A percentile compares a stretch with the other conserved stretches of the same genome.
These are phyloP conservation scores for Himantopus leucocephalus DNA, from an alignment of 2,113 vertebrate genomes.

Conservation along the genomic window DNA sequence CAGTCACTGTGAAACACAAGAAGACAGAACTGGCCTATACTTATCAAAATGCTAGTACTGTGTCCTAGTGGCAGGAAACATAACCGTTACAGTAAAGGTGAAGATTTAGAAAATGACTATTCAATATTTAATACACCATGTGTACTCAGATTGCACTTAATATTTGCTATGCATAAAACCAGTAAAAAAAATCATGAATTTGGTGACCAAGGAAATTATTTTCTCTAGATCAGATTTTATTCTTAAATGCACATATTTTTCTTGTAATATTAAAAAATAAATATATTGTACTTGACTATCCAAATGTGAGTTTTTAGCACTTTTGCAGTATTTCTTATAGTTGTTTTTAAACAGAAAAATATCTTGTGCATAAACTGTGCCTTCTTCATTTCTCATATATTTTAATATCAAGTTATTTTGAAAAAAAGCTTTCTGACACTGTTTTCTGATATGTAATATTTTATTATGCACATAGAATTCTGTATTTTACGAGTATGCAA, in stretches of 20 bases:
- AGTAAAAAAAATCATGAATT: not conserved
- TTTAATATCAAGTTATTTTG: not conserved
- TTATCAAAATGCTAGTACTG: not conserved
- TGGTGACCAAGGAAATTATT: not conserved
- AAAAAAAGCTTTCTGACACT: not conserved
- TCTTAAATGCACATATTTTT: not conserved
- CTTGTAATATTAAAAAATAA: not conserved
- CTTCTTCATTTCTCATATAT: not conserved
- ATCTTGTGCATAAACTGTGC: rapidly evolving
- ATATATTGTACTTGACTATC: not conserved
- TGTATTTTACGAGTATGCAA: not conserved
- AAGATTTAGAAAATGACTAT: not conserved
- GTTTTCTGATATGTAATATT: not conserved
- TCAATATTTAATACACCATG: not conserved
- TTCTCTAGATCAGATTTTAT: not conserved
- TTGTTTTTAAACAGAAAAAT: not conserved
- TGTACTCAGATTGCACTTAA: not conserved
- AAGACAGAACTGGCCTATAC: not conserved
- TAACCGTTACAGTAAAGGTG: not conserved
- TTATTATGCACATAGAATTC: not conserved
- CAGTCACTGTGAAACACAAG: not conserved
- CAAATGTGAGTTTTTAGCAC: not conserved
- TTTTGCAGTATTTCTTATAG: not conserved
- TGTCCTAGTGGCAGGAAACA: not conserved
- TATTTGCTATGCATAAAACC: not conserved